A percentile compares a stretch with the other conserved stretches of the same genome.
These are phyloP conservation scores for Meriones psammophilus DNA, from an alignment of 2,797 vertebrate genomes.

Conservation along the genomic window DNA sequence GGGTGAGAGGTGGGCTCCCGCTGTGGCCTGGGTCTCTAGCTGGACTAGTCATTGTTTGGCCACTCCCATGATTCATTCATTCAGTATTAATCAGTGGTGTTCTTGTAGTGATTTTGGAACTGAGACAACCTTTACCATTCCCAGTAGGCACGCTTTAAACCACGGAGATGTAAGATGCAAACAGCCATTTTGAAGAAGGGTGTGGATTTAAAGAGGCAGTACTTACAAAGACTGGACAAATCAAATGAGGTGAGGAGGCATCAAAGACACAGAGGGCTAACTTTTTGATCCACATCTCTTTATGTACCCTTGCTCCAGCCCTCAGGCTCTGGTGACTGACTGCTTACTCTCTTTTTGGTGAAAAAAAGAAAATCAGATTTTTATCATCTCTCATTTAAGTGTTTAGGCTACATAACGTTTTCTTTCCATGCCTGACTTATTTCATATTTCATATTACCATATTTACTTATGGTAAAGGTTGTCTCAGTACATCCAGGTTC, in stretches of 20 bases:
- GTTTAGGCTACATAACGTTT: background rate
- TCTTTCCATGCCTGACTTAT: background rate
- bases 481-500: background rate
- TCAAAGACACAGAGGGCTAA: background rate
- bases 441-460: no score
- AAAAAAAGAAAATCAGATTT: background rate
- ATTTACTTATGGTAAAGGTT: no score
- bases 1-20: background rate
- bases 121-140: background rate
- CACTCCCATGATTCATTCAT: background rate
- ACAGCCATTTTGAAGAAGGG: background rate
- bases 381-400: background rate
- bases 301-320: background rate
- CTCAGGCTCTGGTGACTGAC: background rate
- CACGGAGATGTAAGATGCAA: background rate
- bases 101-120: background rate
- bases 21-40: background rate
- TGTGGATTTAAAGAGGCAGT: conserved; percentile 4
- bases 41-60: background rate
- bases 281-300: background rate
- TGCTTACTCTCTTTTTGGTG: background rate
- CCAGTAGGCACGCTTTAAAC: background rate
- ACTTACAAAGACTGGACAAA: background rate
- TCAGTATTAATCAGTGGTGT: background rate
- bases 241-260: background rate